Evolutionary conservation across 53 echinoderm and acorn worm species (phyloP).

Genomic region (Patiria pectinifera): DNA sequence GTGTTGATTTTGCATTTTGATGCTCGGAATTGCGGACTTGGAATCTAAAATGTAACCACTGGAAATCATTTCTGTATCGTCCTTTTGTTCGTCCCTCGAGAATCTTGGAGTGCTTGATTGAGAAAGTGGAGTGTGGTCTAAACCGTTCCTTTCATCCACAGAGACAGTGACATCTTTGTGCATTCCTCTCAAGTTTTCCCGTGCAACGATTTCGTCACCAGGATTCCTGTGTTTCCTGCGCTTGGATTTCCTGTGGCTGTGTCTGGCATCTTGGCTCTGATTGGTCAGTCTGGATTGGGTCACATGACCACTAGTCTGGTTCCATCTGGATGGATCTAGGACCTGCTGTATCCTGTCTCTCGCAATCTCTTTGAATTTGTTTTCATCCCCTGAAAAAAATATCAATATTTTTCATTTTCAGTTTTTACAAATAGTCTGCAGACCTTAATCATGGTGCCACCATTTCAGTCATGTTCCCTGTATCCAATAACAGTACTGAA

Average conservation of each 20-base stretch:
- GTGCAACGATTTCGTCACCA: background rate
- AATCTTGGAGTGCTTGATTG: background rate
- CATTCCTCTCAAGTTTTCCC: conserved; percentile 33
- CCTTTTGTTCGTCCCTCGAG: background rate
- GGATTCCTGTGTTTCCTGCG: conserved; percentile 8
- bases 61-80: background rate
- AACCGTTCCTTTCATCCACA: background rate
- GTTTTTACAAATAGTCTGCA: background rate
- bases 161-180: conserved; percentile 3
- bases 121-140: background rate
- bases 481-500: too few relatives aligned
- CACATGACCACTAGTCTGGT: background rate
- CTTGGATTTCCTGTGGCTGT: background rate
- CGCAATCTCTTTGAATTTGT: conserved; percentile 69
- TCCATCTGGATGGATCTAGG: conserved; percentile 42
- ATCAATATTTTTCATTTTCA: background rate
- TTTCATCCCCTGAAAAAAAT: conserved; percentile 57
- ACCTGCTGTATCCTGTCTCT: conserved; percentile 35
- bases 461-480: too few relatives aligned
- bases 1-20: background rate
- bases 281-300: background rate
- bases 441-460: too few relatives aligned
- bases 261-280: conserved; percentile 19
- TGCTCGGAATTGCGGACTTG: background rate
- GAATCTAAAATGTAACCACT: background rate